Evolutionary conservation across 2,888 invertebrate genomes (phyloP), one percentile per base, ranked within the genome.

Genomic region (Euclidia mi): DNA sequence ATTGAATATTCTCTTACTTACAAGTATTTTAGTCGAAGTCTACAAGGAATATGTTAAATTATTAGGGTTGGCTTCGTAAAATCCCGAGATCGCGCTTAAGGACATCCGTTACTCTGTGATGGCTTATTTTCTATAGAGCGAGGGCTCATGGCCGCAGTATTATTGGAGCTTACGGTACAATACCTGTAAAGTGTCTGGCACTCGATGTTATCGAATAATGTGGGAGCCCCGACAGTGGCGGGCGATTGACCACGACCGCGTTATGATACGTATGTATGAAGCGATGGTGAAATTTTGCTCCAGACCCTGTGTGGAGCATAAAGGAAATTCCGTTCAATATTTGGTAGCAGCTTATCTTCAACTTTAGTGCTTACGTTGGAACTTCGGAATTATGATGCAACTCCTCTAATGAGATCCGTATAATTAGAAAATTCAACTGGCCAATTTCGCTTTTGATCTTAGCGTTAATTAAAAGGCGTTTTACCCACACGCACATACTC

Each of bases 151-250:
- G 58, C 37, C 47, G 46, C 48, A 48, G 60, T 61, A 65, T 60
- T 73, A 75, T 66, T 56, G 62, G 42, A 63, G 72, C 62, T 68
- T 65, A 65, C 29, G 55, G 56, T 48, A 71, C 75, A 81, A 76
- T 77, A 76, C 74, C 78, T 76, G 71, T 60, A 63, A 78, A 72
- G 77, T 78, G 73, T 65, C 63, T 62, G 69, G 69, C 76, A 67
- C 74, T 71, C 63, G 47, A 48, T 62, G 53, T 74, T 82, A 79
- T 79, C 67, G 71, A 69, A 71, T 79, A 78, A 67, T 64, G 74
- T 58, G 58, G 45, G 47, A 69, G 63, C 55, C 60, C 46, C 63
- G 42, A 71, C 78, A 74, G 76, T 71, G 45, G 72, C 56, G 59
- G 56, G 52, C 67, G 65, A 76, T 74, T 79, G 81, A 81, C 75